Evolutionary conservation across 1,140 invertebrate species (phyloP).

Genomic region (Cataglyphis hispanica): DNA sequence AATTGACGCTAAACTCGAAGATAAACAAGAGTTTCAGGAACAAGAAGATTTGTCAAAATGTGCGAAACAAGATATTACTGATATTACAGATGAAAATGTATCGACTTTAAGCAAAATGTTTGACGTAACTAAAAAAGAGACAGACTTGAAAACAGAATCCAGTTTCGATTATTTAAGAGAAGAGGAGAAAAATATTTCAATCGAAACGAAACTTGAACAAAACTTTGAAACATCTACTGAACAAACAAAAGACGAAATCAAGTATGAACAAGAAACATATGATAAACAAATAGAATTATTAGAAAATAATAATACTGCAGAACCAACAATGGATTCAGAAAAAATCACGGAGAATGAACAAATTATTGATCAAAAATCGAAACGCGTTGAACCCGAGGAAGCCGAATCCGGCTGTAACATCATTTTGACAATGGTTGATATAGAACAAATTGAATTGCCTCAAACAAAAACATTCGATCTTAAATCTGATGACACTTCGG

Average conservation of each 20-base stretch:
- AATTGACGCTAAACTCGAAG: neutral
- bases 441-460: conserved; percentile 28
- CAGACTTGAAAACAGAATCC: neutral
- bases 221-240: neutral
- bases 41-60: neutral
- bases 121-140: neutral
- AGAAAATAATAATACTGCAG: conserved; percentile 9
- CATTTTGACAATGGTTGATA: neutral
- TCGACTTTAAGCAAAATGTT: neutral
- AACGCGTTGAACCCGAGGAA: neutral
- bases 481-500: neutral
- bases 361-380: neutral
- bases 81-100: neutral
- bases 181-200: neutral
- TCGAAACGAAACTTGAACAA: conserved; percentile 42
- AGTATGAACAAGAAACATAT: neutral
- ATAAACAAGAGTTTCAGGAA: neutral
- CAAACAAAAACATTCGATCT: conserved; percentile 18
- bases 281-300: neutral
- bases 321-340: conserved; percentile 34
- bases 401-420: neutral
- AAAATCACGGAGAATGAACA: neutral
- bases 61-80: neutral
- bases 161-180: neutral
- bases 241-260: neutral